These are phyloP conservation scores for Dasysyrphus tricinctus DNA, from an alignment of 2,888 invertebrate genomes.

Conservation along the genomic window DNA sequence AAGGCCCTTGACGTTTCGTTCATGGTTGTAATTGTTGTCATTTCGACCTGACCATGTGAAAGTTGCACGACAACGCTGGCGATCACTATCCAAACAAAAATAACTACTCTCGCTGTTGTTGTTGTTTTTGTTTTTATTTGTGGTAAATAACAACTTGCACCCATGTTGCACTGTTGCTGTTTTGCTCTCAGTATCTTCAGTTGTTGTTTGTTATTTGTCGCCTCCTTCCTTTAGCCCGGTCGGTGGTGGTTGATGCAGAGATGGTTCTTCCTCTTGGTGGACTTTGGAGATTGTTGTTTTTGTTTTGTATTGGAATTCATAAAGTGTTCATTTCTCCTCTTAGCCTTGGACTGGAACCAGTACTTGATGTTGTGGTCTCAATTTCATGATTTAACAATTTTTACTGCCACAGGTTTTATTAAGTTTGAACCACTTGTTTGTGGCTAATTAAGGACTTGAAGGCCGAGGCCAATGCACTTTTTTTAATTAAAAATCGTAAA, in stretches of 20 bases:
- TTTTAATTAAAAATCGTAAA: neutral
- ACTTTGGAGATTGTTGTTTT: slow-evolving; percentile 24
- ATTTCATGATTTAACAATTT: slow-evolving; percentile 62
- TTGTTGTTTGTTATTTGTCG: neutral
- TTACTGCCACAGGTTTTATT: slow-evolving; percentile 9
- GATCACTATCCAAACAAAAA: slow-evolving; percentile 68
- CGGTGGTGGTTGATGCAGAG: neutral
- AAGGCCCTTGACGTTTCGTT: slow-evolving; percentile 50
- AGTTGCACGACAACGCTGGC: slow-evolving; percentile 68
- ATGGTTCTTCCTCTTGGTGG: slow-evolving; percentile 33
- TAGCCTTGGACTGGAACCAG: slow-evolving; percentile 38
- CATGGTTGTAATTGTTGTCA: slow-evolving; percentile 73
- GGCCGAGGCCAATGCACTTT: slow-evolving; percentile 55
- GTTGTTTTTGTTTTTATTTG: slow-evolving; percentile 56
- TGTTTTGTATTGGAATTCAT: neutral
- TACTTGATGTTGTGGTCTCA: slow-evolving; percentile 37
- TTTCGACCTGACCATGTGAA: slow-evolving; percentile 65
- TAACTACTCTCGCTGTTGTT: slow-evolving; percentile 48
- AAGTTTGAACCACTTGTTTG: neutral
- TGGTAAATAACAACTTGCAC: slow-evolving; percentile 62
- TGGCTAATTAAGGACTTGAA: slow-evolving; percentile 48
- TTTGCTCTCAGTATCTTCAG: neutral
- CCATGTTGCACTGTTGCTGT: slow-evolving; percentile 49
- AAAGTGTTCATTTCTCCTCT: slow-evolving; percentile 14
- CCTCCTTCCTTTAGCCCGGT: slow-evolving; percentile 10